Evolutionary conservation across 2,113 vertebrate genomes (phyloP).

Genomic region (Mobula birostris): DNA sequence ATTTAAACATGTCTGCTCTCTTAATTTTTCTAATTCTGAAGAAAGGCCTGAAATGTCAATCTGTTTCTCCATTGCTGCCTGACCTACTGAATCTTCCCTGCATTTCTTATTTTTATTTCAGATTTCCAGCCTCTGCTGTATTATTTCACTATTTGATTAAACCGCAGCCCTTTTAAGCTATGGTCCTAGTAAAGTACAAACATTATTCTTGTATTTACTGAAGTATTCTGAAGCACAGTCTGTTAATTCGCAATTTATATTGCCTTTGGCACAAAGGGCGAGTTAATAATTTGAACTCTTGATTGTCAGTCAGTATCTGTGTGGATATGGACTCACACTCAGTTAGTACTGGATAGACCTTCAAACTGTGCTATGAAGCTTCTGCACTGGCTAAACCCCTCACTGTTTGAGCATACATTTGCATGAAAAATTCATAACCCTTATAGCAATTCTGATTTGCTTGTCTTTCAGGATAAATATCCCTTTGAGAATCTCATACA

Average conservation of each 20-base stretch:
- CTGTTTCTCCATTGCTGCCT: no score
- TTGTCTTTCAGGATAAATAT: slow-evolving; percentile 37
- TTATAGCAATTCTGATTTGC: slow-evolving; percentile 9
- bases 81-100: no score
- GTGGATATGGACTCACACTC: not conserved
- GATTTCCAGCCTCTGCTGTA: no score
- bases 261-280: not conserved
- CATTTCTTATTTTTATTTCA: no score
- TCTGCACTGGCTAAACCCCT: not conserved
- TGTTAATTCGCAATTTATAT: not conserved
- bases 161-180: not conserved
- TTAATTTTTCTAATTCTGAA: no score
- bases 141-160: not conserved
- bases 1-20: no score
- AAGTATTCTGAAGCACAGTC: not conserved
- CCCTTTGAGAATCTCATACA: slow-evolving; percentile 26
- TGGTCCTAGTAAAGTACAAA: not conserved
- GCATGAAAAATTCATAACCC: slow-evolving; percentile 31
- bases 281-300: not conserved
- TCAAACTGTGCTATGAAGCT: not conserved
- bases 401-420: not conserved
- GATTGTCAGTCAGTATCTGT: not conserved
- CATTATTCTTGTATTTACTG: not conserved
- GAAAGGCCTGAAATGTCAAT: no score
- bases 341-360: not conserved